These are phyloP conservation scores for Atrichornis clamosus DNA, from an alignment of 2,113 vertebrate species.

Conservation along the genomic window DNA sequence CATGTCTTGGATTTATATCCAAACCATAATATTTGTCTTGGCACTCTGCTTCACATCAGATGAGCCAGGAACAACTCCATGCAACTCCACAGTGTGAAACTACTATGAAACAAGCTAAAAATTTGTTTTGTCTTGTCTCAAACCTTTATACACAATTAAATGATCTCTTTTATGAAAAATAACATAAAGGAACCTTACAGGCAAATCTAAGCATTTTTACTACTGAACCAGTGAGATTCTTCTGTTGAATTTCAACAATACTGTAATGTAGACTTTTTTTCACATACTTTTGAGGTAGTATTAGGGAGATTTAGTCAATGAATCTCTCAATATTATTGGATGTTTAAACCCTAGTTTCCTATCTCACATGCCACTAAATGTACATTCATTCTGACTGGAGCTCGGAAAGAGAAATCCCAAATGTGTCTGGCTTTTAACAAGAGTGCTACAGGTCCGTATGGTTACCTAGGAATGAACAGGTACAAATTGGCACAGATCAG, in stretches of 20 bases:
- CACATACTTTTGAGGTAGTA: neutral
- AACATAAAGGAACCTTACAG: neutral
- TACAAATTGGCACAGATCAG: neutral
- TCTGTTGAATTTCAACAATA: neutral
- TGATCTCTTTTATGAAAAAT: neutral
- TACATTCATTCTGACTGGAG: neutral
- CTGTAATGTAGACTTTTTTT: neutral
- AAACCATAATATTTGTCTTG: neutral
- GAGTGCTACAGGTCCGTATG: neutral
- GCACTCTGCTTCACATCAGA: neutral
- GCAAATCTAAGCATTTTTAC: neutral
- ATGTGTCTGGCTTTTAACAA: neutral
- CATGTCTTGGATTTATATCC: neutral
- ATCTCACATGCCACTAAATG: neutral
- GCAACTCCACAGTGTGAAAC: neutral
- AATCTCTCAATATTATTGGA: neutral
- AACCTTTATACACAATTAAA: neutral
- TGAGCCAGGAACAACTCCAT: neutral
- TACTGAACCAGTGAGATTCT: neutral
- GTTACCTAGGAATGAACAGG: neutral
- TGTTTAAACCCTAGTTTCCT: neutral
- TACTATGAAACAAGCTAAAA: neutral
- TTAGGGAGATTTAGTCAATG: neutral
- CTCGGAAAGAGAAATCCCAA: neutral
- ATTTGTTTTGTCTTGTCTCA: neutral